Conservation (phyloP, 2,113 vertebrate species). For the Misgurnus anguillicaudatus region DNA sequence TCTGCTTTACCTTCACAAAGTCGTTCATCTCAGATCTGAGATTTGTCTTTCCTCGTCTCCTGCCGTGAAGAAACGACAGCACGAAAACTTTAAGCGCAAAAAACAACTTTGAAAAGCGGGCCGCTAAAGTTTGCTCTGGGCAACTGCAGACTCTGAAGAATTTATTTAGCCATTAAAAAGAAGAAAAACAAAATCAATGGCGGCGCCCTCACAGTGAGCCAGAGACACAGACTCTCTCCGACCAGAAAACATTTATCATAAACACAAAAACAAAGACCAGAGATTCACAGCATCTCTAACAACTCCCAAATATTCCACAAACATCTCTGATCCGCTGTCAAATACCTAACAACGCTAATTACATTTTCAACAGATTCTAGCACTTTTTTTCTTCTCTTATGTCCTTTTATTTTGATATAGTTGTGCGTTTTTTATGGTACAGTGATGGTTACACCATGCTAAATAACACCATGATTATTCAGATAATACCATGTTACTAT, state of each 20-base stretch:
- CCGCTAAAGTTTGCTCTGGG: conserved; percentile 85
- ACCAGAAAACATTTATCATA: conserved; percentile 24
- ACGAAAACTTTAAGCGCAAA: conserved; percentile 70
- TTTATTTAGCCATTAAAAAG: conserved; percentile 82
- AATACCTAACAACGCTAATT: not conserved
- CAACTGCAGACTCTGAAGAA: conserved; percentile 84
- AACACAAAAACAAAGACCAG: conserved; percentile 39
- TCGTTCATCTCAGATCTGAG: conserved; percentile 84
- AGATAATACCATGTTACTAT: no score
- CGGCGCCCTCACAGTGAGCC: conserved; percentile 61
- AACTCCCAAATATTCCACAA: conserved; percentile 23
- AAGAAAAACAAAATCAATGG: conserved; percentile 86
- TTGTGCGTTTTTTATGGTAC: not conserved
- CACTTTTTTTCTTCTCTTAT: not conserved
- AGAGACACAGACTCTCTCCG: conserved; percentile 40
- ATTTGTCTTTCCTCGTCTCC: conserved; percentile 77
- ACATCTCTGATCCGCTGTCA: not conserved
- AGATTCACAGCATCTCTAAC: not conserved
- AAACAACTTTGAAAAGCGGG: conserved; percentile 71
- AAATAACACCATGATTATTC: no score
- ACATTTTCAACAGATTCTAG: conserved; percentile 3
- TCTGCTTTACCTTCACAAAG: conserved; percentile 78
- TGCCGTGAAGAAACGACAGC: conserved; percentile 79
- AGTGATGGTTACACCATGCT: no score
- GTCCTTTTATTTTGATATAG: not conserved